Base-by-base conservation (phyloP, 2,113 vertebrate genomes). In the Bufo gargarizans region DNA sequence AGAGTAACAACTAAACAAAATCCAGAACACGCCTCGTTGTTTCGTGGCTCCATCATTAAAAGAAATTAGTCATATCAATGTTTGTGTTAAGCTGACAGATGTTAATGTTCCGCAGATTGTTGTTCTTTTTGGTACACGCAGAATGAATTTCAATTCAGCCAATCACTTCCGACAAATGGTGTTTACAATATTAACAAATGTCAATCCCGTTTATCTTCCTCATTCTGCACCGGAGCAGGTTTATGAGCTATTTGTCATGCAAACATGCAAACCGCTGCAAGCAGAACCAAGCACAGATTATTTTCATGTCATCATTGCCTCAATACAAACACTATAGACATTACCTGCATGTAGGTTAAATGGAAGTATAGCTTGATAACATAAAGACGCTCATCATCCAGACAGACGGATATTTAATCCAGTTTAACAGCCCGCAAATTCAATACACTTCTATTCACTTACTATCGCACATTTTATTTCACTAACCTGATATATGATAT, bases 161-260 rank as follows among this genome's bases (percentile, higher is more conserved):
- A 94, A 94, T 94, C 77, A 0, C 91, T 93, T 94, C 90, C 91
- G 93, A 92, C 93, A 95, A 95, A 93, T 91, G 92, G 87, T 94
- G 94, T 94, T 95, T 94, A 94, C 93, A 92, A 90, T 92, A 94
- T 92, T 91, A 93, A 91, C 89, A 94, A 95, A 95, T 95, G 93
- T 86, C 91, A 94, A 0, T 0, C 22, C 81, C 90, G 84, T 88
- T 94, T 93, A 92, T 91, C 90, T 94, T 93, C 93, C 92, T 90
- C 74, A 55, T 89, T 92, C 89, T 56, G 0, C 49, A 82, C 87
- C 65, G 8, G 59, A 91, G 91, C 33, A 20, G 88, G 91, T 92
- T 92, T 78, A 59, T 56, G 58, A 92, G 89, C 82, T 91, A 76
- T 92, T 93, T 93, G 88, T 92, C 91, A 85, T 90, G 79, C 89